Conservation (phyloP, 2,797 vertebrate species). For the Syncerus caffer region DNA sequence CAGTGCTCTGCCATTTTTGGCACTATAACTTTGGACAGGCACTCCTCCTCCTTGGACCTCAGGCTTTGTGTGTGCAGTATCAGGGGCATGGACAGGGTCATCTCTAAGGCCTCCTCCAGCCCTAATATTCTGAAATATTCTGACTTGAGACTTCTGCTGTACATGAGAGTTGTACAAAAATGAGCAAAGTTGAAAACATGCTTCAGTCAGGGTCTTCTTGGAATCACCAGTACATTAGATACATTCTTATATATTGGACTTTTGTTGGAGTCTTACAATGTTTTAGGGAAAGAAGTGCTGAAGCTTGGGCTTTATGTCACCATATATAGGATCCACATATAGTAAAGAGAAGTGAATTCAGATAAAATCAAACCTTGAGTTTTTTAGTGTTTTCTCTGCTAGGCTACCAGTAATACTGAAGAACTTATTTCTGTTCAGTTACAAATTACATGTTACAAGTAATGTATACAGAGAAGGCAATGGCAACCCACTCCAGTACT, state of each 20-base stretch:
- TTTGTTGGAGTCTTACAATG: not conserved
- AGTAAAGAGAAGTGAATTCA: not conserved
- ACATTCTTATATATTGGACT: not conserved
- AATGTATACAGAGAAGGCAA: not conserved
- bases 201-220: not conserved
- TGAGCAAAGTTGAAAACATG: not conserved
- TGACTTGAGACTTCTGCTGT: not conserved
- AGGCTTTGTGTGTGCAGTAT: not conserved
- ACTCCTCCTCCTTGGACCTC: not conserved
- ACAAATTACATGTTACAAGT: conserved; percentile 24
- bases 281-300: not conserved
- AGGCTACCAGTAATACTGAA: not conserved
- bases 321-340: not conserved
- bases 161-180: not conserved
- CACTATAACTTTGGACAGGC: not conserved
- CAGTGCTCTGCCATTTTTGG: not conserved
- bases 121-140: not conserved
- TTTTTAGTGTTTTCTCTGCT: not conserved
- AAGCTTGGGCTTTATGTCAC: not conserved
- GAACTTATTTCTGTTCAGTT: not conserved
- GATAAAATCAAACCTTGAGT: not conserved
- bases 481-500: too few species aligned
- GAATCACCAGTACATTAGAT: not conserved
- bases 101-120: not conserved
- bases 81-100: not conserved